Conservation (phyloP, 53 echinoderm and acorn worm species). For the Crossaster papposus region DNA sequence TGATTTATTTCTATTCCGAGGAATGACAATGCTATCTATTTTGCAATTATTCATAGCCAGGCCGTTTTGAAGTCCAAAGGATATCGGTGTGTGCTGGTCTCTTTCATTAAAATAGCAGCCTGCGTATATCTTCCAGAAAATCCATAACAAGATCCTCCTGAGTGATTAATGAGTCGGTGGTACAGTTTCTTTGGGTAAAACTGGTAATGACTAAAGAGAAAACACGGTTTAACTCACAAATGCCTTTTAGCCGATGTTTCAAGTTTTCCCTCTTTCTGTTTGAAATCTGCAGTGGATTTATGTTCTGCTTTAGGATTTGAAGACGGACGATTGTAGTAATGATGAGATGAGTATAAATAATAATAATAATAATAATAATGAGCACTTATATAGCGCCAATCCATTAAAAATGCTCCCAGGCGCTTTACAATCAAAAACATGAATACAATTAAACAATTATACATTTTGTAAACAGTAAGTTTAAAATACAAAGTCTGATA, state of each 20-base stretch:
- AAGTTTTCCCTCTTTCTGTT: not conserved
- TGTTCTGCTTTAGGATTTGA: not conserved
- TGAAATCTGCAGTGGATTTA: not conserved
- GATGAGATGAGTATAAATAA: not conserved
- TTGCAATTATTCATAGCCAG: conserved; percentile 16
- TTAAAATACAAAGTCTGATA: no score
- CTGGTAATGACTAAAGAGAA: conserved; percentile 29
- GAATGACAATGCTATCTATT: conserved; percentile 32
- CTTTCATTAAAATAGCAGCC: conserved; percentile 28
- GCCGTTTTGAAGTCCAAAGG: conserved; percentile 33
- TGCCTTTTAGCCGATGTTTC: not conserved
- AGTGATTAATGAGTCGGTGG: conserved; percentile 33
- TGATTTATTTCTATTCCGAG: not conserved
- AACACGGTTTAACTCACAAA: not conserved
- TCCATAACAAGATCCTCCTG: conserved; percentile 16
- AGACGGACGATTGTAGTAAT: not conserved
- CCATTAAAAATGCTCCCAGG: no score
- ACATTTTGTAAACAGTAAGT: no score
- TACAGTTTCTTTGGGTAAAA: conserved; percentile 6
- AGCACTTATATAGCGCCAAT: no score
- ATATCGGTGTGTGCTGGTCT: not conserved
- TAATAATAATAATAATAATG: no score
- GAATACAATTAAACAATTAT: no score
- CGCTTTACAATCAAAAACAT: no score
- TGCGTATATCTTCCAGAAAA: conserved; percentile 45